These are phyloP conservation scores for Ammodytes dubius DNA, from an alignment of 2,113 vertebrate species.

Conservation along the genomic window DNA sequence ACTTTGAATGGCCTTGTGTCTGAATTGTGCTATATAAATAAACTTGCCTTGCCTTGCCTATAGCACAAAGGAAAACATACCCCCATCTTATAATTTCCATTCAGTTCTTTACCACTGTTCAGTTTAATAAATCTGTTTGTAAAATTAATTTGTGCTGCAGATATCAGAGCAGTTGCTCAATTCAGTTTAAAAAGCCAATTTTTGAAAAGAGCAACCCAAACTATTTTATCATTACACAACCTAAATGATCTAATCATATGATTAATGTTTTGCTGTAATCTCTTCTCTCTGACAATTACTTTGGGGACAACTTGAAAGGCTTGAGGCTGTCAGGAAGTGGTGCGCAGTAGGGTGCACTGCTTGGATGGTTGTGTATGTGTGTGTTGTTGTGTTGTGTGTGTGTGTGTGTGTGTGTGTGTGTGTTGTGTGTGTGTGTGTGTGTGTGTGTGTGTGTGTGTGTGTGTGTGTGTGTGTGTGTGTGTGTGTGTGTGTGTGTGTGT, in stretches of 20 bases:
- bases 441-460: slow-evolving; percentile 31
- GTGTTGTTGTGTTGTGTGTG: too few relatives aligned
- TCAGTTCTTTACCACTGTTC: neutral
- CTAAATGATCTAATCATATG: slow-evolving; percentile 66
- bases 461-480: slow-evolving; percentile 43
- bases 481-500: slow-evolving; percentile 56
- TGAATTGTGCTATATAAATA: too few relatives aligned
- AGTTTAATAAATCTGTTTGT: slow-evolving; percentile 40
- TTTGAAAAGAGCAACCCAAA: slow-evolving; percentile 46
- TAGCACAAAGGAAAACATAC: neutral
- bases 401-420: slow-evolving; percentile 36
- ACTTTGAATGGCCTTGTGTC: too few relatives aligned
- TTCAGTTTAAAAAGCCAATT: slow-evolving; percentile 28
- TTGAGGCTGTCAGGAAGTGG: slow-evolving; percentile 89
- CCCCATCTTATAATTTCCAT: slow-evolving; percentile 3
- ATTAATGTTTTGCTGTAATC: slow-evolving; percentile 72
- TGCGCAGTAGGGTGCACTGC: slow-evolving; percentile 86
- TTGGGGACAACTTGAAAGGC: slow-evolving; percentile 90
- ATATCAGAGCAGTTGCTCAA: slow-evolving; percentile 10
- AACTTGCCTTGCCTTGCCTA: neutral
- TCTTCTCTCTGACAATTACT: slow-evolving; percentile 90
- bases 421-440: slow-evolving; percentile 40
- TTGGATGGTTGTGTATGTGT: slow-evolving; percentile 86
- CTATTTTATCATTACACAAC: slow-evolving; percentile 54
- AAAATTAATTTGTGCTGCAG: slow-evolving; percentile 3